These are phyloP conservation scores for Benthosema pterotum DNA, from an alignment of 2,797 vertebrate species.

Conservation along the genomic window DNA sequence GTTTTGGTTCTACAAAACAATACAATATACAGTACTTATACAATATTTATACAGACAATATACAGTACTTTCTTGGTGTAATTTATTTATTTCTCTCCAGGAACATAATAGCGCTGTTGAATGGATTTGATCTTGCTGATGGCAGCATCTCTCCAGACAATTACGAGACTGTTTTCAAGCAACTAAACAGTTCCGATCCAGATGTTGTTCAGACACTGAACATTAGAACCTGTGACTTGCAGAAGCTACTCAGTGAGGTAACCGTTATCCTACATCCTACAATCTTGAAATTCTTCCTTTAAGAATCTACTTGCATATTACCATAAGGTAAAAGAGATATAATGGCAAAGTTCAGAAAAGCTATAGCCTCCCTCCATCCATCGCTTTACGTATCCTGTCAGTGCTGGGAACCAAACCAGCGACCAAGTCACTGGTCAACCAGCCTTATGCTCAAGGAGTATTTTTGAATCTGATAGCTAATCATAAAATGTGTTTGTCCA, in stretches of 20 bases:
- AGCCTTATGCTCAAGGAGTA: too few species aligned
- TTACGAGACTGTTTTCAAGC: constrained; percentile 70
- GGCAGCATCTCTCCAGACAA: constrained; percentile 83
- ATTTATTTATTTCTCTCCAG: constrained; percentile 58
- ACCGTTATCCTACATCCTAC: background rate
- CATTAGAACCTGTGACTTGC: constrained; percentile 84
- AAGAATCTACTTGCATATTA: background rate
- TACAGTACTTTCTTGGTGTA: too few species aligned
- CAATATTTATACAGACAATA: too few species aligned
- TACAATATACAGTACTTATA: too few species aligned
- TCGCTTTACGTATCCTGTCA: too few species aligned
- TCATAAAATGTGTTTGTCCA: constrained; percentile 49
- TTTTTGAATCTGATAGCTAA: too few species aligned
- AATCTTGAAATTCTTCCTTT: background rate
- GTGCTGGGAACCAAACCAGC: too few species aligned
- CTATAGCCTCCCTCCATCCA: too few species aligned
- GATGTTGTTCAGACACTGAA: constrained; percentile 59
- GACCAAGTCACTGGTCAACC: too few species aligned
- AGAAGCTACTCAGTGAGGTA: constrained; percentile 87
- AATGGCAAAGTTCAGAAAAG: too few species aligned
- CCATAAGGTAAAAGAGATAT: background rate
- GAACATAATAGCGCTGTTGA: constrained; percentile 88
- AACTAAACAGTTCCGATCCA: constrained; percentile 74
- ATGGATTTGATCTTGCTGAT: constrained; percentile 87
- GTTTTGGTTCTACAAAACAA: too few species aligned